A percentile compares a stretch with the other conserved stretches of the same genome.
phyloP scores from a whole-genome alignment of 1,140 invertebrate genomes.

The Odontomachus brunneus region DNA sequence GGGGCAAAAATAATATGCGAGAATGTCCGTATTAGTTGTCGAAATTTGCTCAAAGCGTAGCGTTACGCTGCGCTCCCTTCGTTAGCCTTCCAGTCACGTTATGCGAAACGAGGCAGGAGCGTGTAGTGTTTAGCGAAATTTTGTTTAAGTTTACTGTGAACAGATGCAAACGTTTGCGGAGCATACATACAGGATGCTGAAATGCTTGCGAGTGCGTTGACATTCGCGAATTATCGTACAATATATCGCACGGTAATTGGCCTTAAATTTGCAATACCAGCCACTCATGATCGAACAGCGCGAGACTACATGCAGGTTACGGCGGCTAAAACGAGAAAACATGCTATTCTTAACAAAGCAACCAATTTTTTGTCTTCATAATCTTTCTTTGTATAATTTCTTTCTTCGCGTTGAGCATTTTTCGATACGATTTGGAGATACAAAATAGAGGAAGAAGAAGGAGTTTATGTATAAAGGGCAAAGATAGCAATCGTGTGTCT shows the following conservation, averaged over 20 bases:
- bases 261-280: neutral
- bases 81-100: constrained; percentile 3
- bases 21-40: neutral
- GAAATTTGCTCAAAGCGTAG: constrained; percentile 15
- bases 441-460: too few relatives aligned
- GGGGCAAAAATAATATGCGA: neutral
- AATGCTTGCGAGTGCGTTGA: constrained; percentile 15
- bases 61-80: neutral
- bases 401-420: too few relatives aligned
- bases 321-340: neutral
- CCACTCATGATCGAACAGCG: neutral
- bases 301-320: neutral
- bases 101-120: neutral
- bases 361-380: too few relatives aligned
- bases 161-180: constrained; percentile 32
- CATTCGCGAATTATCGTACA: constrained; percentile 23
- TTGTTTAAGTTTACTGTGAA: constrained; percentile 20
- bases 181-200: neutral
- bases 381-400: too few relatives aligned
- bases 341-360: neutral
- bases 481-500: too few relatives aligned
- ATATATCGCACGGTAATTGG: constrained; percentile 3
- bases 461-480: too few relatives aligned
- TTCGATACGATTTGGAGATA: too few relatives aligned
- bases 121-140: constrained; percentile 36